Base-by-base conservation (phyloP, 2,113 vertebrate species). In the Paramormyrops kingsleyae region DNA sequence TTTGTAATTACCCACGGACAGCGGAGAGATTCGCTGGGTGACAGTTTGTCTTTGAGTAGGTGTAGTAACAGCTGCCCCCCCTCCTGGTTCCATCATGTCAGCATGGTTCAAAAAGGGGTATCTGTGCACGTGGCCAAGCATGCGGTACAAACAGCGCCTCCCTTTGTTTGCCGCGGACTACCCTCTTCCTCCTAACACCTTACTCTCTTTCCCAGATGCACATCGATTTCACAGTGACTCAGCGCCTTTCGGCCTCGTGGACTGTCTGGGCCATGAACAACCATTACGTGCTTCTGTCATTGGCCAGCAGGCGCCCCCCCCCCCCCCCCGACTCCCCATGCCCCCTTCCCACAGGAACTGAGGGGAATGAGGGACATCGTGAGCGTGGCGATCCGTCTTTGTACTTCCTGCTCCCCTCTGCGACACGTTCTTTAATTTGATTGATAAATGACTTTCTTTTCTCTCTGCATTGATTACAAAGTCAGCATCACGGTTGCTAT, bases 1-100 rank as follows among this genome's bases (percentile, higher is more conserved):
- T 90, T 90, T 88, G 52, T 90, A 85, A 91, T 88, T 89, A 89
- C 35, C 3, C 24, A 10, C 8, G 90, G 87, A 90, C 86, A 47
- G 59, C 17, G 15, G 87, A 89, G 87, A 85, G 50, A 84, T n/a
- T 49, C 9, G 31, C 80, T 42, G 52, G 83, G 35, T 89, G 47
- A 84, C 50, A 47, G 70, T 50, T 89, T 12, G 8, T 88, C 53
- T 59, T 42, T 5, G 15, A 77, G 31, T 77, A 31, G 27, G 46
- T 87, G 4, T 74, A 47, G 50, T 44, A 53, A 59, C 74, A 50
- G 50, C 19, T 27, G 7, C 39, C 12, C 17, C 17, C 49, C 2
- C 19, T 19, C 39, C 80, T 7, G 10, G 12, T 31, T 35, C 13
- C 15, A 31, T 4, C 84, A 86, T 27, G 84, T 27, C 4, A 13